Evolutionary conservation across 2,113 vertebrate species (phyloP), one percentile per base, ranked within the genome.

Genomic region (Albula glossodonta): DNA sequence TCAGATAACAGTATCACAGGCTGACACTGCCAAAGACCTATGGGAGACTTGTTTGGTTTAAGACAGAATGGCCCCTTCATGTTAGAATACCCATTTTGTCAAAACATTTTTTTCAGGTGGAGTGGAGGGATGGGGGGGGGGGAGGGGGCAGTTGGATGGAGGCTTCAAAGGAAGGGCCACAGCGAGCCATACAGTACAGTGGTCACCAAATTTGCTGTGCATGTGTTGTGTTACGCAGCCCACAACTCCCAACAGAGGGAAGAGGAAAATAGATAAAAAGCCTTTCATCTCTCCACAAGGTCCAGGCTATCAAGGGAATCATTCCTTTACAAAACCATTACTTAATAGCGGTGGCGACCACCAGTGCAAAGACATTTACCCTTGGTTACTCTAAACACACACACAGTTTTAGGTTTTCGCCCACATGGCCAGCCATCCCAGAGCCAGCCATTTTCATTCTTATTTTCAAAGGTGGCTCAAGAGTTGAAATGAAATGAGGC

Each of bases 1-100:
- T 78, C 41, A 70, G 50, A 70, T 41, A 10, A 66, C 8, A 63
- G 78, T 25, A 12, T 53, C 17, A 60, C 49, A 25, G 51, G 12
- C 60, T 82, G 63, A 70, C 22, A n/a, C 22, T 10, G 31, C 53
- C 11, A 85, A 79, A 81, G 25, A 51, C 11, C 10, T 22, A 41
- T 66, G 56, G 84, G 49, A 41, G 79, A 63, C 79, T 5, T 48
- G n/a, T 22, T 66, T 70, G 50, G 60, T 82, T 53, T 31, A n/a
- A 51, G 56, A 51, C 60, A 51, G 50, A 82, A 53, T 52, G 7
- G 80, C 48, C 50, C 48, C 15, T 50, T 81, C 79, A 86, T 51
- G 48, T 81, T 51, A 31, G 50, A 81, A 85, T 4, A 81, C 17
- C 52, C 48, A 31, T 81, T 41, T 13, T 70, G 84, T 85, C 74